Percentiles rank a stretch among this genome's conserved stretches.
Conservation (phyloP, 1,140 invertebrate genomes). For the Cotesia glomerata region DNA sequence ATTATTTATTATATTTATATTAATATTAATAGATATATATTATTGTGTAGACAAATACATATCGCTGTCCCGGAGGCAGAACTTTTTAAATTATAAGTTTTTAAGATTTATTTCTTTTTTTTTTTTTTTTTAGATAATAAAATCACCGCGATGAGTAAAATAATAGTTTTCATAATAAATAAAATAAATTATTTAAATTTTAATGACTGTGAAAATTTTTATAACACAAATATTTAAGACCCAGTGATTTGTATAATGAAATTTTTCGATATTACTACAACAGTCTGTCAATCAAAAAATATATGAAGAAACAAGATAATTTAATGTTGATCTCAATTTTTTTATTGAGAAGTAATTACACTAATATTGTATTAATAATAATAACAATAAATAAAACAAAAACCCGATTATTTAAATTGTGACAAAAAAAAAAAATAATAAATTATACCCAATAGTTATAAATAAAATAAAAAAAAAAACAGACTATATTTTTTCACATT, state of each 20-base stretch:
- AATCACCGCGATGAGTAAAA: background rate
- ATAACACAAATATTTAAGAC: too few relatives aligned
- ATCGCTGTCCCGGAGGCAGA: conserved; percentile 1
- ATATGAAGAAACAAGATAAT: too few relatives aligned
- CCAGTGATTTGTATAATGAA: too few relatives aligned
- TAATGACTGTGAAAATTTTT: too few relatives aligned
- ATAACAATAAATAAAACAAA: background rate
- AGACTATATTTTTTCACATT: conserved; percentile 27
- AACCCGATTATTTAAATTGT: background rate
- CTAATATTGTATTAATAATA: too few relatives aligned
- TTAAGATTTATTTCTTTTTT: background rate
- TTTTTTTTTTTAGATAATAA: background rate
- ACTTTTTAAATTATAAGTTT: conserved; percentile 7
- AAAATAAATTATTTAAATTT: background rate
- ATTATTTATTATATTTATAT: background rate
- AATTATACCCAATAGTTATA: background rate
- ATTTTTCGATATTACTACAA: too few relatives aligned
- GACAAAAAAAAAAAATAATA: background rate
- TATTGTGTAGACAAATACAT: conserved; percentile 10
- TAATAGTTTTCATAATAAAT: background rate
- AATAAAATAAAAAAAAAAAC: background rate
- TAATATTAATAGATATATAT: background rate
- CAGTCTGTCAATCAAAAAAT: too few relatives aligned
- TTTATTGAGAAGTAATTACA: too few relatives aligned
- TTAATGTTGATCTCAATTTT: too few relatives aligned